Evolutionary conservation across 2,888 invertebrate genomes (phyloP).

Genomic region (Eupithecia subumbrata): DNA sequence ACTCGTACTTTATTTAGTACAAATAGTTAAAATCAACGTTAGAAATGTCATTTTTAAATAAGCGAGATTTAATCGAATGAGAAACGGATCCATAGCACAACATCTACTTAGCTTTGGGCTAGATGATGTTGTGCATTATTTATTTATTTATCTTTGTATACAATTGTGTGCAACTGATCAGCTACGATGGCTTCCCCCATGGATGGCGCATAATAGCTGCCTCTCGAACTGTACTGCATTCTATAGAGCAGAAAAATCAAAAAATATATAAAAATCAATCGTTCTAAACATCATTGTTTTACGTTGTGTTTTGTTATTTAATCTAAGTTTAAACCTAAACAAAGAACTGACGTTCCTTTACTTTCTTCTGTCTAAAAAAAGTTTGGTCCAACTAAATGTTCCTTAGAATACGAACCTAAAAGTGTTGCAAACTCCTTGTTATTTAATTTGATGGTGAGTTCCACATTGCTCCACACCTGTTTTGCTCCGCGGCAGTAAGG

Average conservation of each 20-base stretch:
- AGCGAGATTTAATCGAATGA: background rate
- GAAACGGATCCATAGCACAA: background rate
- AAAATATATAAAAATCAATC: background rate
- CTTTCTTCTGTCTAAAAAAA: background rate
- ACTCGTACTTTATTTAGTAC: too few relatives aligned
- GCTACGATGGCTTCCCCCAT: background rate
- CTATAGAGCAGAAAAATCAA: background rate
- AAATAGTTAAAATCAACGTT: background rate
- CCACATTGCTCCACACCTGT: slow-evolving; percentile 33
- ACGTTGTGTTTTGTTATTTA: background rate
- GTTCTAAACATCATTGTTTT: background rate
- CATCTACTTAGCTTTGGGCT: too few relatives aligned
- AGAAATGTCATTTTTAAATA: background rate
- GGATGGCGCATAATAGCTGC: background rate
- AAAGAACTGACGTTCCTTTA: background rate
- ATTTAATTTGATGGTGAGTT: slow-evolving; percentile 24
- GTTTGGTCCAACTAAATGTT: background rate
- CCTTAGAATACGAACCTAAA: background rate
- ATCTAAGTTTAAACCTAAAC: too few relatives aligned
- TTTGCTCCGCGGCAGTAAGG: slow-evolving; percentile 25
- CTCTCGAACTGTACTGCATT: background rate
- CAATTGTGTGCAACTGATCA: background rate
- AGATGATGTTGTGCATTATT: too few relatives aligned
- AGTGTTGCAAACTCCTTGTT: slow-evolving; percentile 25
- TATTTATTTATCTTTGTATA: background rate